These are phyloP conservation scores for Lamprologus callipterus DNA, from an alignment of 2,113 vertebrate genomes.

Conservation along the genomic window DNA sequence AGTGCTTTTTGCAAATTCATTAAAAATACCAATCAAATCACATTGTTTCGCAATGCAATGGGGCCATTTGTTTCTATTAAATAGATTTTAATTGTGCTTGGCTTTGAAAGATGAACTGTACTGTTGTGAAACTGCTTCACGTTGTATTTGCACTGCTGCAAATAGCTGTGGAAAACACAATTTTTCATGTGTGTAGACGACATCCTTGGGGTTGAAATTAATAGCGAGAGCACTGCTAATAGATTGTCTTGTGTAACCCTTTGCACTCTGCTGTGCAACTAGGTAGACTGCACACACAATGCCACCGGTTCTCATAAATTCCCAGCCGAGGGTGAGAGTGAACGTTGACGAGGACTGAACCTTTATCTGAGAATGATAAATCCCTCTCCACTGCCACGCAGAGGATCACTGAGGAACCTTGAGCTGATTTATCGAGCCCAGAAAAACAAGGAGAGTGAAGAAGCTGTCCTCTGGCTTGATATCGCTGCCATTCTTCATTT, in stretches of 20 bases:
- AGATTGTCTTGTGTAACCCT: constrained; percentile 4
- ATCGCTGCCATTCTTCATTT: constrained; percentile 64
- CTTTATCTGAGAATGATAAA: constrained; percentile 72
- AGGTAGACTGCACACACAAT: not conserved
- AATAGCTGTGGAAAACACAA: not conserved
- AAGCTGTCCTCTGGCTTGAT: constrained; percentile 66
- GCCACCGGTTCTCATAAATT: constrained; percentile 51
- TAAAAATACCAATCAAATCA: not conserved
- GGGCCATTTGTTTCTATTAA: not conserved
- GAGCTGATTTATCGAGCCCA: constrained; percentile 67
- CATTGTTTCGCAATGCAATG: not conserved
- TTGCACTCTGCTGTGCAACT: constrained; percentile 23
- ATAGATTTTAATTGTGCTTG: not conserved
- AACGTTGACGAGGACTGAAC: constrained; percentile 38
- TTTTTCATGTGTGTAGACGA: not conserved
- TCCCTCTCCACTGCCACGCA: constrained; percentile 36
- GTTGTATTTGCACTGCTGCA: not conserved
- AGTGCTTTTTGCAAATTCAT: not conserved
- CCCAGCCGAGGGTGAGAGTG: constrained; percentile 33
- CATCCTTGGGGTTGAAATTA: not conserved
- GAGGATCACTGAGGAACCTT: constrained; percentile 63
- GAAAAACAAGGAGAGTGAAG: constrained; percentile 55
- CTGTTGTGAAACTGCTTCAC: not conserved
- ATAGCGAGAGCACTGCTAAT: not conserved
- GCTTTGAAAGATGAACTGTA: not conserved